Base-by-base conservation (phyloP, 2,797 vertebrate genomes). In the Sphenodon punctatus region DNA sequence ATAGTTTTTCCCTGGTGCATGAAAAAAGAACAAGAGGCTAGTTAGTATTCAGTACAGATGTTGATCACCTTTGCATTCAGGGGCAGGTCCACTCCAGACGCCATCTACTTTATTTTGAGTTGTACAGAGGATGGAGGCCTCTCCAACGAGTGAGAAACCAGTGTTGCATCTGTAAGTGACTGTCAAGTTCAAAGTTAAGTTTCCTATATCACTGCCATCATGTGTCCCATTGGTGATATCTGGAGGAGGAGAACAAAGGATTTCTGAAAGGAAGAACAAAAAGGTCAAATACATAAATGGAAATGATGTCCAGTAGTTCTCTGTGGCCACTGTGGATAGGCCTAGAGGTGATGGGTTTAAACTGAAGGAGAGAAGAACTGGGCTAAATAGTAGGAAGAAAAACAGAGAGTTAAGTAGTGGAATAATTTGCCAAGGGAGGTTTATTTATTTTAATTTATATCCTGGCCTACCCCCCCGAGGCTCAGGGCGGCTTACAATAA, bases 61-160 rank as follows among this genome's bases (percentile, higher is more conserved):
- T n/a, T n/a, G n/a, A 70, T 93, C 88, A 93, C 91, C 89, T 87
- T 68, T 88, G 82, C 91, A 92, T 13, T 87, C 46, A 0, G 91
- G 91, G 23, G 85, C 55, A n/a, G 92, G 81, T 15, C 76, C 55
- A 53, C 2, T 90, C 91, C 92, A 92, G 30, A 84, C 77, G 0
- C 91, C 89, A 0, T 89, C 91, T 22, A 75, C 0, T 1, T 82
- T 20, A 1, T 92, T 89, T 1, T 0, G 34, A 74, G 75, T 91
- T 0, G 89, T 92, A 68, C 91, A 93, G 85, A 56, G 64, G 56
- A 93, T 87, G 1, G 90, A 89, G 45, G 77, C 77, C 1, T 92
- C 89, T 77, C 89, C 92, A 74, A 89, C 27, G 70, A 93, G 16
- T 0, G 84, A 81, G 58, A 92, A 84, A 38, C 65, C 4, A 0